phyloP scores from a whole-genome alignment of 2,113 vertebrate genomes.

The Xenopus borealis region DNA sequence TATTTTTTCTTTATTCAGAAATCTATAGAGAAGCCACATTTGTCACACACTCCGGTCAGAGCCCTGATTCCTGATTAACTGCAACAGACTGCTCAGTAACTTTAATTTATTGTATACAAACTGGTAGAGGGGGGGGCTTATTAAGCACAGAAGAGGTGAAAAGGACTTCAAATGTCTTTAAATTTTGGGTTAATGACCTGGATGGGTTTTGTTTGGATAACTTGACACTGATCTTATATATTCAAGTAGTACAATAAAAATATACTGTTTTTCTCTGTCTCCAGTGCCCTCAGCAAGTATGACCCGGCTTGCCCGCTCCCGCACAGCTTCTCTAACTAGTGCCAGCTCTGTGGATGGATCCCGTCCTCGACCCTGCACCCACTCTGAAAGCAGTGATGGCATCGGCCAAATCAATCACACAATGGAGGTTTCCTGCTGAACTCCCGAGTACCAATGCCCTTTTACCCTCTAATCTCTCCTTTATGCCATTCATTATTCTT shows the following conservation, averaged over 20 bases:
- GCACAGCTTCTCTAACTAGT: conserved; percentile 93
- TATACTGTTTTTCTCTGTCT: conserved; percentile 30
- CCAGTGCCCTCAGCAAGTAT: conserved; percentile 96
- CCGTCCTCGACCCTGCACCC: conserved; percentile 83
- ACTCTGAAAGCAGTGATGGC: conserved; percentile 90
- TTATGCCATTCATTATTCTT: conserved; percentile 26
- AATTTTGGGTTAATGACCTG: not conserved
- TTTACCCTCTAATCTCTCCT: not conserved
- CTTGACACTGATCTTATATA: not conserved
- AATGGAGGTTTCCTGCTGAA: conserved; percentile 98
- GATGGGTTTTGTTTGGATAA: conserved; percentile 2
- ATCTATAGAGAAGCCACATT: no score
- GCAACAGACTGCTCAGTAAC: no score
- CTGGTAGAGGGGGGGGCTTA: no score
- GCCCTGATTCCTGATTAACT: no score
- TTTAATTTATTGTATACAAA: no score
- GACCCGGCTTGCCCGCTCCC: conserved; percentile 94
- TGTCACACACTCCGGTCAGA: no score
- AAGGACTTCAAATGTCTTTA: no score
- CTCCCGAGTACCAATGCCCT: conserved; percentile 12
- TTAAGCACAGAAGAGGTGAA: no score
- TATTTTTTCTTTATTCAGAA: no score
- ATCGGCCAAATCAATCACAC: conserved; percentile 89
- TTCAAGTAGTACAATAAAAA: not conserved
- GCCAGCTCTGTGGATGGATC: conserved; percentile 83